Evolutionary conservation across 2,888 invertebrate species (phyloP).

Genomic region (Ellobium chinense): DNA sequence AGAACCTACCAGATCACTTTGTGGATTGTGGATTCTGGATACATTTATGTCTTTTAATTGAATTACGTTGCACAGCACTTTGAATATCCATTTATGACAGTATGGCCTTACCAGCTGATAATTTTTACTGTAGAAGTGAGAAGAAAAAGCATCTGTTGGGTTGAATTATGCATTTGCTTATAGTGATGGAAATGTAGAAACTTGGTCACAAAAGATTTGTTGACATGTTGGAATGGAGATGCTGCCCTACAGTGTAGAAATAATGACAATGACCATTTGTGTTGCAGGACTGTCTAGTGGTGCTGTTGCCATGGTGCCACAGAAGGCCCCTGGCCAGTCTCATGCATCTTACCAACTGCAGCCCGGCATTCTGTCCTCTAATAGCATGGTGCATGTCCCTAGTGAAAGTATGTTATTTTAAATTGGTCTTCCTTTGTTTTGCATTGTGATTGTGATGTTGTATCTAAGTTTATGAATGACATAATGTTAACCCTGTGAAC

Average conservation of each 20-base stretch:
- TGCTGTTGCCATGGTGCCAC: constrained; percentile 52
- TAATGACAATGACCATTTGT: background rate
- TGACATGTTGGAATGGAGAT: background rate
- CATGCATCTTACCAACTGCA: constrained; percentile 57
- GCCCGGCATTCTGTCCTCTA: constrained; percentile 2
- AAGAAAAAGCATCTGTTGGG: too few species aligned
- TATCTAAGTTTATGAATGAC: background rate
- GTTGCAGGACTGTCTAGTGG: constrained; percentile 29
- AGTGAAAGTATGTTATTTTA: constrained; percentile 40
- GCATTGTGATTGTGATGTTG: background rate
- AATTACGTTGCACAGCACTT: too few species aligned
- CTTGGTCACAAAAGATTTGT: background rate
- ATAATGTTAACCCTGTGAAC: too few species aligned
- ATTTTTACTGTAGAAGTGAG: too few species aligned
- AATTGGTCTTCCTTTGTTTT: too few species aligned
- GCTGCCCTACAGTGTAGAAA: background rate
- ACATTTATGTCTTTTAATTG: too few species aligned
- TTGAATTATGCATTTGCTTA: too few species aligned
- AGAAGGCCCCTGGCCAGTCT: constrained; percentile 51
- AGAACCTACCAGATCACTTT: too few species aligned
- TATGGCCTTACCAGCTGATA: too few species aligned
- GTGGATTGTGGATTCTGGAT: too few species aligned
- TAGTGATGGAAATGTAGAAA: too few species aligned
- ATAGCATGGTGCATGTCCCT: constrained; percentile 47
- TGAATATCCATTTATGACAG: too few species aligned